Conservation (phyloP, 1,140 invertebrate species). For the Triops longicaudatus region DNA sequence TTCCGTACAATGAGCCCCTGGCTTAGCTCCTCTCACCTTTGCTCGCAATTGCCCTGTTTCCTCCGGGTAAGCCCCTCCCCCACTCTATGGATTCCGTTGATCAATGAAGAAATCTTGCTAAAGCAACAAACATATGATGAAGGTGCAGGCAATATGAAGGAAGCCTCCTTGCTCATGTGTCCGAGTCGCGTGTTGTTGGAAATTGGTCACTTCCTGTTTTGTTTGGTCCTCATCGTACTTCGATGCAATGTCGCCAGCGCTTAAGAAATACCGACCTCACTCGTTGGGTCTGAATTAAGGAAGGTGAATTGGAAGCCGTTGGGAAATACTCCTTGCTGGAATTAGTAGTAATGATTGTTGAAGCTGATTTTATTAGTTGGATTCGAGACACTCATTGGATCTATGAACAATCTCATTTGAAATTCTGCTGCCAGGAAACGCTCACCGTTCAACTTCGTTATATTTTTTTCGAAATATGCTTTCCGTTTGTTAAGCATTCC, state of each 20-base stretch:
- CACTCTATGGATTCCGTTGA: neutral
- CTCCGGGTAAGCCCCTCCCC: neutral
- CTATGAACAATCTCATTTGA: too few species aligned
- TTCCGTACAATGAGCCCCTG: neutral
- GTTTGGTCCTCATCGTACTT: neutral
- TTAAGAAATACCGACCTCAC: neutral
- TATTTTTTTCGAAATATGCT: too few species aligned
- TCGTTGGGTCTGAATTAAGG: too few species aligned
- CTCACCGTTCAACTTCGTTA: too few species aligned
- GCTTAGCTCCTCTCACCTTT: neutral
- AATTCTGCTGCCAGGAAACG: too few species aligned
- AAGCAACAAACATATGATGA: neutral
- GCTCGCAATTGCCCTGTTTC: neutral
- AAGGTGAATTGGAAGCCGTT: too few species aligned
- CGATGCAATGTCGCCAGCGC: neutral
- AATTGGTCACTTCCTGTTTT: slow-evolving; percentile 3
- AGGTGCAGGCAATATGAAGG: neutral
- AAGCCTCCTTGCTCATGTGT: neutral
- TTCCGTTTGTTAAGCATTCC: too few species aligned
- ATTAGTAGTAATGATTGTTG: too few species aligned
- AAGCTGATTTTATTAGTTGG: too few species aligned
- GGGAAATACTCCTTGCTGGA: too few species aligned
- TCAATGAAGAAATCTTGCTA: neutral
- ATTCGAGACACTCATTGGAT: too few species aligned
- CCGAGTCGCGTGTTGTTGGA: neutral